Conservation (phyloP, 1,140 invertebrate species). For the Geopemphigus sp. region DNA sequence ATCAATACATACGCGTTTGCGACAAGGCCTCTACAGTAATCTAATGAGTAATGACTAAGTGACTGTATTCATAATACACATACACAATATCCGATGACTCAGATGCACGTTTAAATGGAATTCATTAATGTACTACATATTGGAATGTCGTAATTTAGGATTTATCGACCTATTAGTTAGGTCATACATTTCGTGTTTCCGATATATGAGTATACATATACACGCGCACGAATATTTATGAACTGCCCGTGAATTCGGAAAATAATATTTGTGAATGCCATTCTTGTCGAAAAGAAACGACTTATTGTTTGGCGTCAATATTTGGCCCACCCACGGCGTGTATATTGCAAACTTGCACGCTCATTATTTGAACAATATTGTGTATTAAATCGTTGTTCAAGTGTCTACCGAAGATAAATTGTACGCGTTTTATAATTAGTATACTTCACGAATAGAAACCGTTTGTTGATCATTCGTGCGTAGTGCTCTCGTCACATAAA, state of each 20-base stretch:
- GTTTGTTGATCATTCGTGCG: background rate
- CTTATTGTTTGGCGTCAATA: constrained; percentile 8
- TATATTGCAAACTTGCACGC: background rate
- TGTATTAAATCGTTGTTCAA: background rate
- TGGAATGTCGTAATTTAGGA: background rate
- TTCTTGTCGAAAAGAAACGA: background rate
- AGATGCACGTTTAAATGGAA: constrained; percentile 1
- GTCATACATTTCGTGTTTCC: too few relatives aligned
- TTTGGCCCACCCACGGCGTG: background rate
- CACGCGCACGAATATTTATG: background rate
- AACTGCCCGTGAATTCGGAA: background rate
- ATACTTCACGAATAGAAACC: background rate
- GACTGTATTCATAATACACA: background rate
- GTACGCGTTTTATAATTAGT: background rate
- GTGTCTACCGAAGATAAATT: background rate
- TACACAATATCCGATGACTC: background rate
- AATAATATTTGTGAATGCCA: constrained; percentile 13
- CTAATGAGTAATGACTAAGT: background rate
- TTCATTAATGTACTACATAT: constrained; percentile 2
- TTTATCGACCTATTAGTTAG: background rate
- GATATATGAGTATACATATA: background rate
- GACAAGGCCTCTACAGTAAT: background rate
- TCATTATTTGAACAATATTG: background rate
- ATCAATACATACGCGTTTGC: background rate
- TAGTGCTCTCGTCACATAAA: too few relatives aligned